Evolutionary conservation across 1,140 invertebrate genomes (phyloP), one percentile per base, ranked within the genome.

Genomic region (Proales similis): DNA sequence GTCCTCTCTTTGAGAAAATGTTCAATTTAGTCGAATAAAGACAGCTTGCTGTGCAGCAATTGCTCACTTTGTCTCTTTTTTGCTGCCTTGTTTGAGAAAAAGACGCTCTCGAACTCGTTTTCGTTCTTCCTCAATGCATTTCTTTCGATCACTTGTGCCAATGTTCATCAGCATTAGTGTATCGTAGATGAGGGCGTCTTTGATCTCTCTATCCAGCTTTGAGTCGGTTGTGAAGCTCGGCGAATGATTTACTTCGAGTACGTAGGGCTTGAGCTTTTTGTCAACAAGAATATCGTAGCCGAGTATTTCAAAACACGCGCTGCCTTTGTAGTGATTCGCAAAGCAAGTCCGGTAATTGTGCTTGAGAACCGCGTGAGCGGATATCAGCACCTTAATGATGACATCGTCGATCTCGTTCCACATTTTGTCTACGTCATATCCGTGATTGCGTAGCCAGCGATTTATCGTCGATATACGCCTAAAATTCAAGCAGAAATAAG

Each of bases 161-260:
- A 89, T 81, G 75, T 90, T 88, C 48, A 90, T 78, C 73, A 92
- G 82, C 3, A 82, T 79, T 64, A 90, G 83, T 2, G 87, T 89
- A 68, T 91, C 87, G 32, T 77, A 79, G n/a, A 92, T 74, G 4
- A 92, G 75, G 0, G 79, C 76, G 68, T 87, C 84, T 71, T 92
- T 92, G 2, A 92, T 83, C 68, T 88, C 86, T 61, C 80, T 79
- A 70, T 92, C 88, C 39, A 90, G 75, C 61, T 82, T 79, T 2
- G 86, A 83, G 70, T 90, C 86, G 0, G 86, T 90, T 67, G 87
- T 85, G 69, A 90, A 90, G 75, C 88, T 90, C 3, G 88, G 88
- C 4, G 87, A 90, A 69, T 90, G 88, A 75, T 92, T 91, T 1
- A 88, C 87, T 77, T 91, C 88, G 45, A 92, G 76, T 29, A 92